Conservation (phyloP, 2,113 vertebrate genomes). For the Antennarius striatus region DNA sequence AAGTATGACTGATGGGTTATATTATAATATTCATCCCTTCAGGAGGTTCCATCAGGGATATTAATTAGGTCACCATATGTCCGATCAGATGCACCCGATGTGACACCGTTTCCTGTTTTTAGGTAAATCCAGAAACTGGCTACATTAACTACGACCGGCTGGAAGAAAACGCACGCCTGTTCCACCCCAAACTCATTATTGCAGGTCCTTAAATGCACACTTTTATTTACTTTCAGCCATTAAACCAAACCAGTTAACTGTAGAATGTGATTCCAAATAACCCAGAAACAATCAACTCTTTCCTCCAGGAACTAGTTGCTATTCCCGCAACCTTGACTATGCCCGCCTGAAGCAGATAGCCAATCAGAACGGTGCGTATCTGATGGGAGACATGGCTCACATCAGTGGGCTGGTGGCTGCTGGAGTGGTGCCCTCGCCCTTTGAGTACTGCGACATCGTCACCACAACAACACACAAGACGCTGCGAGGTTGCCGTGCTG, state of each 20-base stretch:
- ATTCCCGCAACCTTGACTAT: conserved; percentile 94
- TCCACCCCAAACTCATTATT: conserved; percentile 93
- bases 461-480: conserved; percentile 98
- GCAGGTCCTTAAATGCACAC: conserved; percentile 80
- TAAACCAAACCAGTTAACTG: background rate
- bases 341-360: conserved; percentile 88
- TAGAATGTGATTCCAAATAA: background rate
- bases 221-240: background rate
- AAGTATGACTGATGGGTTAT: too few species aligned
- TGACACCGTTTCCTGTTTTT: background rate
- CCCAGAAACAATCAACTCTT: background rate
- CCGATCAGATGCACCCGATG: too few species aligned
- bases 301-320: conserved; percentile 89
- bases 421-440: conserved; percentile 89
- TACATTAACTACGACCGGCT: conserved; percentile 91
- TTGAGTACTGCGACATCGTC: conserved; percentile 89
- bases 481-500: conserved; percentile 90
- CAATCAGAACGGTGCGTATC: conserved; percentile 83
- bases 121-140: conserved; percentile 93
- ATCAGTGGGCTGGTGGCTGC: conserved; percentile 94
- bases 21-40: too few species aligned
- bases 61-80: too few species aligned
- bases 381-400: conserved; percentile 97
- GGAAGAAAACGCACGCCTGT: conserved; percentile 89
- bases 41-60: too few species aligned